Percentiles rank a stretch among this genome's conserved stretches.
phyloP scores from a whole-genome alignment of 2,888 invertebrate genomes.

The Stenolophus ochropezus region DNA sequence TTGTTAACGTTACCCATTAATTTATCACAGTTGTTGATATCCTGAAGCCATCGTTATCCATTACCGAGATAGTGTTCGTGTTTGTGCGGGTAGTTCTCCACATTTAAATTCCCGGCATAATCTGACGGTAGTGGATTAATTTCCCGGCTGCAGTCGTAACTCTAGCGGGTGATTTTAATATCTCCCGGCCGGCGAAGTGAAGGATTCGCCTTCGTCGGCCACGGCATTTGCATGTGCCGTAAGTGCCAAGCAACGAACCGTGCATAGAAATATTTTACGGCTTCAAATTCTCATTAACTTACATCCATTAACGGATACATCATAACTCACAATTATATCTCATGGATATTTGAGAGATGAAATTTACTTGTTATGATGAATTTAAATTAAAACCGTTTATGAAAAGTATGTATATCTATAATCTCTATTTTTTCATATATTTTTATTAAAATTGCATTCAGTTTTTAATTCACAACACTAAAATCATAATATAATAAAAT shows the following conservation, averaged over 20 bases:
- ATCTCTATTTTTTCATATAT: too few species aligned
- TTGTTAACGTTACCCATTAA: too few species aligned
- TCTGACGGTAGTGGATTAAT: constrained; percentile 39
- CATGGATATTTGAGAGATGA: not conserved
- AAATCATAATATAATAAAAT: too few species aligned
- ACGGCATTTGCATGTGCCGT: constrained; percentile 9
- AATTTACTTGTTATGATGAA: too few species aligned
- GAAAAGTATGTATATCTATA: too few species aligned
- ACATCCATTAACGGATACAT: constrained; percentile 25
- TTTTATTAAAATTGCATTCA: too few species aligned
- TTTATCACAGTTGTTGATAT: too few species aligned
- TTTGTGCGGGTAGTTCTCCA: too few species aligned
- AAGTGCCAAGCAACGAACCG: constrained; percentile 21
- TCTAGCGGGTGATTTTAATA: constrained; percentile 32
- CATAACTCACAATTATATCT: constrained; percentile 31
- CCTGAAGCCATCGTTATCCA: too few species aligned
- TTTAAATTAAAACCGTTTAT: too few species aligned
- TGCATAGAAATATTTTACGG: constrained; percentile 37
- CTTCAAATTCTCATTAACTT: constrained; percentile 40
- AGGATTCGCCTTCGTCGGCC: constrained; percentile 29
- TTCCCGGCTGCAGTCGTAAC: constrained; percentile 31
- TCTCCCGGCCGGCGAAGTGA: not conserved
- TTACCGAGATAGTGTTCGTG: too few species aligned
- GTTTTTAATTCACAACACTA: too few species aligned
- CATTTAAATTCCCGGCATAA: constrained; percentile 42